phyloP scores from a whole-genome alignment of 2,113 vertebrate genomes.

The Gymnocephalus cernua region DNA sequence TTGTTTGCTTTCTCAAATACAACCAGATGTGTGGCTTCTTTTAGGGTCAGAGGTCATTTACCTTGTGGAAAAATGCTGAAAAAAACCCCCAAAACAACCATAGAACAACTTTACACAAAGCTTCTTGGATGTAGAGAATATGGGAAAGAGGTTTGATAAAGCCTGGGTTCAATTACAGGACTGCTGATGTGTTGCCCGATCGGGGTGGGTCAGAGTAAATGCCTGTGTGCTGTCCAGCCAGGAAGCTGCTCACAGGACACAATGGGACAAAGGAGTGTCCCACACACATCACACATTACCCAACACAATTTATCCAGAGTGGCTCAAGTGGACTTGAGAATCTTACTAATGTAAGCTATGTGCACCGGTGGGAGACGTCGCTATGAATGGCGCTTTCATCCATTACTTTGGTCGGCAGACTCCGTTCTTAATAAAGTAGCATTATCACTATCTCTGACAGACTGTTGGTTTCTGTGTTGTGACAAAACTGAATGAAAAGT shows the following conservation, averaged over 20 bases:
- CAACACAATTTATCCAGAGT: background rate
- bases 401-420: background rate
- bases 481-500: conserved; percentile 8
- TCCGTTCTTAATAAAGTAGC: background rate
- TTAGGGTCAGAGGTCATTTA: conserved; percentile 52
- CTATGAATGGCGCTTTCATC: background rate
- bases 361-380: background rate
- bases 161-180: conserved; percentile 4
- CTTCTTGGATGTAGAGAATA: background rate
- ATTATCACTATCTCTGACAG: background rate
- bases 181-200: background rate
- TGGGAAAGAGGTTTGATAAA: conserved; percentile 2
- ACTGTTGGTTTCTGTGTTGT: background rate
- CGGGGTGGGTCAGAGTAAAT: conserved; percentile 3
- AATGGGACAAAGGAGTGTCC: conserved; percentile 34
- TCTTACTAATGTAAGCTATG: background rate
- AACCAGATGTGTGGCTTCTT: conserved; percentile 73
- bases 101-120: conserved; percentile 1
- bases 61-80: conserved; percentile 19
- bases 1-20: conserved; percentile 67
- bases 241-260: conserved; percentile 36
- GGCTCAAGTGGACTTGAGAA: background rate
- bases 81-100: conserved; percentile 7
- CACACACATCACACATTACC: background rate
- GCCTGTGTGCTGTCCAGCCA: conserved; percentile 17